Percentiles rank a stretch among this genome's conserved stretches.
Evolutionary conservation across 2,888 invertebrate species (phyloP).

Genomic region (Hirtodrosophila trivittata): DNA sequence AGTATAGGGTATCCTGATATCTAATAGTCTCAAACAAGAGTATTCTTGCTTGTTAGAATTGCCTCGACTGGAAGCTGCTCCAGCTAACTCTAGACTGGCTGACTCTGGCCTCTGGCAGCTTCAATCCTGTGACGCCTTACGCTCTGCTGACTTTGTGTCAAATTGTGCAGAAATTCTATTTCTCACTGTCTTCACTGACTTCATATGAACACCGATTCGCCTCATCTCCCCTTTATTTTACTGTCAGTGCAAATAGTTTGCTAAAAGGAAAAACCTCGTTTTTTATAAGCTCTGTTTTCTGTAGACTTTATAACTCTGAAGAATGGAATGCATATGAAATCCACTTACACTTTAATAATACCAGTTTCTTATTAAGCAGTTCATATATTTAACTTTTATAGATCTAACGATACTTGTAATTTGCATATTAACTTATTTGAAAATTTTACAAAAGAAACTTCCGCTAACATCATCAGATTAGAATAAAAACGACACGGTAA

Average conservation of each 20-base stretch:
- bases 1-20: no score
- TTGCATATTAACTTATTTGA: no score
- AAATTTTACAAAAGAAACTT: no score
- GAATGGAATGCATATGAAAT: no score
- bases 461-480: conserved; percentile 44
- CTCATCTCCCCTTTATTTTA: conserved; percentile 10
- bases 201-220: background rate
- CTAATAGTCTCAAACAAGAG: no score
- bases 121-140: conserved; percentile 2
- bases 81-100: conserved; percentile 16
- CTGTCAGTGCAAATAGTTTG: conserved; percentile 21
- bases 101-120: conserved; percentile 9
- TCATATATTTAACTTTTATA: no score
- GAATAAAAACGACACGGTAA: conserved; percentile 44
- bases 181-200: conserved; percentile 52
- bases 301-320: background rate
- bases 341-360: no score
- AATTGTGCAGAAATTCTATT: conserved; percentile 77
- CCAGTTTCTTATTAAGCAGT: no score
- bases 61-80: conserved; percentile 36
- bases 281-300: background rate
- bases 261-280: conserved; percentile 20
- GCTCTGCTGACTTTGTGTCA: conserved; percentile 42
- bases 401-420: no score
- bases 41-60: no score